A percentile compares a stretch with the other conserved stretches of the same genome.
phyloP scores from a whole-genome alignment of 2,113 vertebrate species.

The Craseonycteris thonglongyai region DNA sequence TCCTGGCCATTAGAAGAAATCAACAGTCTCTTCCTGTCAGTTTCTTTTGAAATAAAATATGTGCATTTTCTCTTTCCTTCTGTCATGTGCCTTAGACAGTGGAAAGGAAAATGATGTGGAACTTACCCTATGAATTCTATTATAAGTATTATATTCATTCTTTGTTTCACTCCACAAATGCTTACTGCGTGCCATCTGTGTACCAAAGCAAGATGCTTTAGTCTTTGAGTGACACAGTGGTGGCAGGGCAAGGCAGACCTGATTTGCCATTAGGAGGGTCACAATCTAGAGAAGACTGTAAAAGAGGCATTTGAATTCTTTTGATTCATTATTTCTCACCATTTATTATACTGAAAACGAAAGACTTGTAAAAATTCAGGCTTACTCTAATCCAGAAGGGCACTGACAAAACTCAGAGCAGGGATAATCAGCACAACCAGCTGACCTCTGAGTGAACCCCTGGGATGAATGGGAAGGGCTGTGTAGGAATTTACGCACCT shows the following conservation, averaged over 20 bases:
- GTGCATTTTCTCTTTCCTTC: not conserved
- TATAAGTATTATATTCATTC: not conserved
- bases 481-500: slow-evolving; percentile 80
- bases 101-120: not conserved
- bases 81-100: not conserved
- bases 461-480: not conserved
- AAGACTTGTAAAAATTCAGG: not conserved
- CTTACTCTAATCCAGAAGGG: not conserved
- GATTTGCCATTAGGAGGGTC: not conserved
- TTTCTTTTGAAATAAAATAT: not conserved
- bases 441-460: not conserved
- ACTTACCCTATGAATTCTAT: not conserved
- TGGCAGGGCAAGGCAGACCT: not conserved
- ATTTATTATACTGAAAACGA: not conserved
- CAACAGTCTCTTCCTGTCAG: not conserved
- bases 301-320: not conserved
- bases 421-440: not conserved
- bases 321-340: not conserved
- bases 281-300: not conserved
- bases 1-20: not conserved
- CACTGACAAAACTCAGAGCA: not conserved
- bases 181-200: not conserved
- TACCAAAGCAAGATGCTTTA: not conserved
- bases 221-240: not conserved
- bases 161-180: not conserved